These are phyloP conservation scores for Gymnoscopelus microlampas DNA, from an alignment of 2,797 vertebrate species.

Conservation along the genomic window DNA sequence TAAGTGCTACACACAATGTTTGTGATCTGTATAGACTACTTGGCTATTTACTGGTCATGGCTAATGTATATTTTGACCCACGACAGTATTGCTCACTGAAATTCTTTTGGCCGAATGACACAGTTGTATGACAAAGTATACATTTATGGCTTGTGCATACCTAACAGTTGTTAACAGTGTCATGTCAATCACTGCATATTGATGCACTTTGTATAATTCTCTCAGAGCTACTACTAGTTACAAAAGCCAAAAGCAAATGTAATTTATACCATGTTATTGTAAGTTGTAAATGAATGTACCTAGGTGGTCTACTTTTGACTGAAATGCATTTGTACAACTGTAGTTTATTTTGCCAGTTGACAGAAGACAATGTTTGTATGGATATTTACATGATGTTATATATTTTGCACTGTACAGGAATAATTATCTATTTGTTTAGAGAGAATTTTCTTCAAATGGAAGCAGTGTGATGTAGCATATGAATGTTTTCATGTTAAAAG, in stretches of 20 bases:
- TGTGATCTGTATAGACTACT: conserved; percentile 56
- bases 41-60: too few species aligned
- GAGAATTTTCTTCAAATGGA: conserved; percentile 48
- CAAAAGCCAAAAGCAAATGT: conserved; percentile 73
- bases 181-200: conserved; percentile 70
- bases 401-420: conserved; percentile 79
- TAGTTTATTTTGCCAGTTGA: conserved; percentile 65
- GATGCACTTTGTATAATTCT: conserved; percentile 78
- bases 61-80: too few species aligned
- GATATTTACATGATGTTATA: conserved; percentile 70
- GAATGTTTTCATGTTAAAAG: conserved; percentile 63
- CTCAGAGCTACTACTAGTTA: conserved; percentile 65
- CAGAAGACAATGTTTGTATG: conserved; percentile 67
- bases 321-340: conserved; percentile 68
- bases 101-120: too few species aligned
- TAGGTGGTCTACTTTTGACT: conserved; percentile 64
- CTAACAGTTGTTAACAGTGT: conserved; percentile 52
- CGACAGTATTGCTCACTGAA: too few species aligned
- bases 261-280: conserved; percentile 54
- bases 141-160: conserved; percentile 30
- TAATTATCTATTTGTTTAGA: conserved; percentile 63
- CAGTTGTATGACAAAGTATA: too few species aligned
- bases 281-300: conserved; percentile 84
- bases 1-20: conserved; percentile 54
- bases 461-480: conserved; percentile 70